phyloP scores from a whole-genome alignment of 1,140 invertebrate species.

The Dinothrombium tinctorium region DNA sequence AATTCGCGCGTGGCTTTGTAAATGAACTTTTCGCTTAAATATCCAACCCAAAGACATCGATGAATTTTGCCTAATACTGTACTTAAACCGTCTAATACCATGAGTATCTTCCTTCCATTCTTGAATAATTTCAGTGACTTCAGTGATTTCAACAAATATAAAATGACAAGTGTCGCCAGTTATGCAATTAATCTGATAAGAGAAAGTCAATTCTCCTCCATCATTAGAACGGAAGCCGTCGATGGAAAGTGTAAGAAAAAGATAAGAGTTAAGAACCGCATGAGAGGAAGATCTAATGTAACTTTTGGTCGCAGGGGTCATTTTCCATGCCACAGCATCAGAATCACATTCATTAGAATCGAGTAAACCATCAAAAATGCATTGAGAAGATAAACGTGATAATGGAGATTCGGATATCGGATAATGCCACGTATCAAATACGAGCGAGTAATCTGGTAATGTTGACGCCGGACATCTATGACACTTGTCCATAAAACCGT shows the following conservation, averaged over 20 bases:
- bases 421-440: slow-evolving; percentile 28
- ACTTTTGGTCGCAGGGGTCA: neutral
- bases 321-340: slow-evolving; percentile 1
- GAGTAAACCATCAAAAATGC: neutral
- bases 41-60: slow-evolving; percentile 28
- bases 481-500: slow-evolving; percentile 23
- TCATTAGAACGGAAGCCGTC: slow-evolving; percentile 25
- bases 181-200: slow-evolving; percentile 27
- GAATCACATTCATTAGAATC: neutral
- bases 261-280: slow-evolving; percentile 19
- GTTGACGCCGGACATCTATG: slow-evolving; percentile 27
- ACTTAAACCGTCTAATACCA: neutral
- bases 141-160: neutral
- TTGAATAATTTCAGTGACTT: neutral
- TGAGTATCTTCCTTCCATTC: neutral
- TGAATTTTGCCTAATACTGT: slow-evolving; percentile 4
- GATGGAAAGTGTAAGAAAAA: slow-evolving; percentile 26
- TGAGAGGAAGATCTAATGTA: slow-evolving; percentile 9
- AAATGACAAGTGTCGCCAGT: slow-evolving; percentile 23
- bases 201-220: slow-evolving; percentile 25
- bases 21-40: slow-evolving; percentile 23
- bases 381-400: neutral
- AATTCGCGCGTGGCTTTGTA: slow-evolving; percentile 26
- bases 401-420: neutral
- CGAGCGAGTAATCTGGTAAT: slow-evolving; percentile 27